Evolutionary conservation across 2,888 invertebrate species (phyloP), one percentile per base, ranked within the genome.

Genomic region (Leptopilina drosophilae): DNA sequence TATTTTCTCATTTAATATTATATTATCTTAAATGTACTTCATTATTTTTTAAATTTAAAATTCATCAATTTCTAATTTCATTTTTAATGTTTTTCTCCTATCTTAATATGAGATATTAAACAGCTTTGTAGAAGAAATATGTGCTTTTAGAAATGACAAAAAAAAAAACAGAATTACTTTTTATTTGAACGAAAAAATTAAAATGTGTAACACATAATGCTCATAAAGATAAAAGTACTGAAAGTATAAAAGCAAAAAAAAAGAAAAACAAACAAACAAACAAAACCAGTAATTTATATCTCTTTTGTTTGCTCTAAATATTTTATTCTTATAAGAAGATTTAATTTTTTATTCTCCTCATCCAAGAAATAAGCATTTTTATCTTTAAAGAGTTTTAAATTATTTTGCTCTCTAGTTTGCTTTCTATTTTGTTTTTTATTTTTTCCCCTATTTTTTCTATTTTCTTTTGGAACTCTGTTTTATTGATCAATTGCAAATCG

Each of bases 401-500:
- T 77, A 64, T 78, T 69, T 76, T 75, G 33, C 33, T 33, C 33
- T 33, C 33, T 79, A 65, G 69, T 78, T 65, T 80, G 62, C 14
- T 40, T 65, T 69, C 66, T 76, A 75, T 79, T 82, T 79, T 77
- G 80, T 78, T 77, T 8, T 42, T 42, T 6, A 42, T 8, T 6
- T 6, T 8, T 11, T 40, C 62, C 65, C 5, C 33, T 33, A 33
- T 33, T 33, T 33, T 33, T 33, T 33, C 4, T 33, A n/a, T n/a
- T 67, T 73, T 20, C 20, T 62, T 33, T 33, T 33, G 33, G 2
- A 33, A 33, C 33, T 33, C 33, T 33, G 33, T 33, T 33, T 33
- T 33, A 67, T 69, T 69, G 79, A 81, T 81, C 79, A 77, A 56
- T 77, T 83, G 77, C 78, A 81, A 81, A 83, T 80, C 67, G 78